Evolutionary conservation across 1,140 invertebrate species (phyloP), one percentile per base, ranked within the genome.

Genomic region (Conus betulinus): DNA sequence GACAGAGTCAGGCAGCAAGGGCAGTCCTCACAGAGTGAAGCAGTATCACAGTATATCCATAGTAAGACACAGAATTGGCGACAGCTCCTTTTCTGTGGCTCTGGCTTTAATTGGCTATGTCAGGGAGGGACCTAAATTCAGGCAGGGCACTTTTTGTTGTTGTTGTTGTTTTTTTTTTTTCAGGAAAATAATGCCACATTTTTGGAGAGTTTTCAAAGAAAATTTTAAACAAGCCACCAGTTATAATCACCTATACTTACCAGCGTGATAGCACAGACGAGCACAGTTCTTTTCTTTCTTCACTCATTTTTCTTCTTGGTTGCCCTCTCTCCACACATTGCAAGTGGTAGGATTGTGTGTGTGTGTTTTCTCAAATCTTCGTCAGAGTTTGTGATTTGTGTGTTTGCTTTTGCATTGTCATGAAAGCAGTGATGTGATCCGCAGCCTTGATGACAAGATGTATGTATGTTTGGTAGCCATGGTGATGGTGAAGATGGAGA

Each of bases 401-500:
- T 71, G 11, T 23, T 71, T 71, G 67, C 7, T 71, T 71, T 71
- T 23, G 17, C 67, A 71, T n/a, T 71, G 6, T 52, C 13, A n/a
- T 79, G 78, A 79, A 60, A 60, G 57, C 57, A 60, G 57, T 60
- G 57, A 4, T 15, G 15, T 60, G 15, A 0, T 60, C 57, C 0
- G 57, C 57, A 60, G 57, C 8, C 57, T 11, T 79, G 78, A 52
- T 79, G 78, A 79, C 51, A 25, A 60, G 84, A 17, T 78, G 23
- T 78, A 13, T 67, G 5, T 82, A 11, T 82, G 85, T 88, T 88
- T 51, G 25, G 27, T 83, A 88, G 87, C 81, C 87, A 83, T 81
- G 81, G n/a, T 88, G 76, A 63, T 82, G 76, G 25, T 88, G n/a
- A 88, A 88, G n/a, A 39, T 60, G 76, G 78, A 82, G 27, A 57